A percentile compares a stretch with the other conserved stretches of the same genome.
Evolutionary conservation across 2,797 vertebrate species (phyloP).

Genomic region (Petrocephalus schoutedeni): DNA sequence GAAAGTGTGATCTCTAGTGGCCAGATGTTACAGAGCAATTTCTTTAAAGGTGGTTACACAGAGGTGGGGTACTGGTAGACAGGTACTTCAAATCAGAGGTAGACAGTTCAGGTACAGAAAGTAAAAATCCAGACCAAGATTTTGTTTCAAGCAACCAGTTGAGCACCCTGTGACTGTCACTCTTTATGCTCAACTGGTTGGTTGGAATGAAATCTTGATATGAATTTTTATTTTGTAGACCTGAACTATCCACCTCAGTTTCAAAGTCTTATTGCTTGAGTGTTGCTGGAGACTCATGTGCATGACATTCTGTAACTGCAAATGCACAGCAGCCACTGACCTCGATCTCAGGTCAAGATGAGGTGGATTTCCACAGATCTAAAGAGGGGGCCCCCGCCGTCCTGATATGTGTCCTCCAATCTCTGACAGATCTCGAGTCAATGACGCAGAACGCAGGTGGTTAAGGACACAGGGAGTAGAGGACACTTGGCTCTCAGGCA

Average conservation of each 20-base stretch:
- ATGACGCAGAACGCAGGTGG: neutral
- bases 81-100: neutral
- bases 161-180: neutral
- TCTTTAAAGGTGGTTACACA: neutral
- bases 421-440: neutral
- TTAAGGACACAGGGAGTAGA: neutral
- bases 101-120: neutral
- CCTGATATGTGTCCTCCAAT: neutral
- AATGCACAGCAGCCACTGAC: neutral
- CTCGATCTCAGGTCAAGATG: neutral
- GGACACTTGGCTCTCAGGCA: no score
- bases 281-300: neutral
- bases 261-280: neutral
- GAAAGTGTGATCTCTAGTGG: neutral
- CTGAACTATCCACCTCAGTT: neutral
- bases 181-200: neutral
- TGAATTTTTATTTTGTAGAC: neutral
- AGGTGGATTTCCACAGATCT: neutral
- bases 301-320: neutral
- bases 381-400: neutral
- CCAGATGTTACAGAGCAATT: neutral
- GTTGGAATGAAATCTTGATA: neutral
- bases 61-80: neutral
- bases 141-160: neutral
- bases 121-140: neutral